phyloP scores from a whole-genome alignment of 1,140 invertebrate species.

The Triops cancriformis region DNA sequence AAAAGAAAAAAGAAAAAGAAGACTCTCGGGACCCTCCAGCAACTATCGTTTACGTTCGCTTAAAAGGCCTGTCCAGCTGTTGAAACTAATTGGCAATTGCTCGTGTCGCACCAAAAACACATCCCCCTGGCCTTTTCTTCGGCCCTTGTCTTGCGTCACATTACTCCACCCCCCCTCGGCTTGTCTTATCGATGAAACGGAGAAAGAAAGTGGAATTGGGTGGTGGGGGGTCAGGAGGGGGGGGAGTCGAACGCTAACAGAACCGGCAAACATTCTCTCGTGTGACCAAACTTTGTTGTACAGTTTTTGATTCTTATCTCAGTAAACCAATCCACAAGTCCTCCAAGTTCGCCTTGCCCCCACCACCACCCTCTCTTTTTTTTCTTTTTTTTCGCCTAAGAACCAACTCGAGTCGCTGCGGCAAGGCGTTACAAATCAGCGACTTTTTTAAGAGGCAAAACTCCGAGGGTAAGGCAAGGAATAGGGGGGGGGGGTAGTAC shows the following conservation, averaged over 20 bases:
- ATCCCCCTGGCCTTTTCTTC: too few relatives aligned
- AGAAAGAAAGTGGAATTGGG: too few relatives aligned
- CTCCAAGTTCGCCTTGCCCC: neutral
- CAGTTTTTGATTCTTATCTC: neutral
- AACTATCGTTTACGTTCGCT: neutral
- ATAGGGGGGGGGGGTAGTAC: neutral
- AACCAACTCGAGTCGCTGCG: neutral
- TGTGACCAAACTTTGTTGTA: neutral
- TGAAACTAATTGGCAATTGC: conserved; percentile 10
- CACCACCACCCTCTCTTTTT: too few relatives aligned
- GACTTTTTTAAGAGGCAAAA: conserved; percentile 3
- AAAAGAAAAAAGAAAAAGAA: neutral
- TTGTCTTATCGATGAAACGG: neutral
- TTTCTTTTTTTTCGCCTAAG: neutral
- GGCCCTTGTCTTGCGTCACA: too few relatives aligned
- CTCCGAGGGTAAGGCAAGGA: neutral
- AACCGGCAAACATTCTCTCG: neutral
- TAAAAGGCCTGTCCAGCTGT: conserved; percentile 2
- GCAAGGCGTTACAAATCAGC: conserved; percentile 5
- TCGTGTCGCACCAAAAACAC: neutral
- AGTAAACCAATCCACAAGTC: conserved; percentile 1
- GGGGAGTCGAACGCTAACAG: neutral
- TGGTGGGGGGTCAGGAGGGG: neutral
- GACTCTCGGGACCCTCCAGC: neutral
- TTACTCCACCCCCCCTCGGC: too few relatives aligned